Evolutionary conservation across 2,888 invertebrate species (phyloP).

Genomic region (Acheta domesticus): DNA sequence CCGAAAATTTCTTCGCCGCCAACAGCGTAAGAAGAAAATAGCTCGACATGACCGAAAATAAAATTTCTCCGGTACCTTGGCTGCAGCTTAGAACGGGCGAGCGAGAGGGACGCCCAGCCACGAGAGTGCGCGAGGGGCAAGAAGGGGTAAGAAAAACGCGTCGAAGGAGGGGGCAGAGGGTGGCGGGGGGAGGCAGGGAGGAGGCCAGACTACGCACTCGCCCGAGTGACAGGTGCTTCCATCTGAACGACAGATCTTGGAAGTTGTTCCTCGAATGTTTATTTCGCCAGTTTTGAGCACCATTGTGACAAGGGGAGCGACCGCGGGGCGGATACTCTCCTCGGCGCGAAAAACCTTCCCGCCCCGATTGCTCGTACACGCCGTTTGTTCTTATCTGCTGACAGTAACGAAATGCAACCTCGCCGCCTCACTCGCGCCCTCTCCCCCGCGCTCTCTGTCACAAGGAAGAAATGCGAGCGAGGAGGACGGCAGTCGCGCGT

Average conservation of each 20-base stretch:
- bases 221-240: conserved; percentile 32
- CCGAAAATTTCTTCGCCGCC: conserved; percentile 6
- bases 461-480: conserved; percentile 18
- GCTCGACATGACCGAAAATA: neutral
- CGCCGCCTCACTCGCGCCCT: neutral
- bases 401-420: conserved; percentile 25
- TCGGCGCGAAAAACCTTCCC: neutral
- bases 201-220: conserved; percentile 21
- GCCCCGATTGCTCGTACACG: conserved; percentile 18
- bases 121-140: neutral
- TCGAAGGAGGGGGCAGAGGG: neutral
- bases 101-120: neutral
- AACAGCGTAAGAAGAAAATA: neutral
- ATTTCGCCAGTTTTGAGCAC: conserved; percentile 26
- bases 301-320: conserved; percentile 18
- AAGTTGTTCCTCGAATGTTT: conserved; percentile 31
- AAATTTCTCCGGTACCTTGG: neutral
- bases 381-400: conserved; percentile 29
- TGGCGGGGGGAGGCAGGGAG: neutral
- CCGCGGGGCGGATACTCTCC: neutral
- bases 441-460: neutral
- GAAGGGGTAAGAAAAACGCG: neutral
- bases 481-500: conserved; percentile 23
- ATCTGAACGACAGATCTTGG: conserved; percentile 31
- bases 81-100: neutral